Base-by-base conservation (phyloP, 23 tunicate genomes). In the Clavelina lepadiformis region DNA sequence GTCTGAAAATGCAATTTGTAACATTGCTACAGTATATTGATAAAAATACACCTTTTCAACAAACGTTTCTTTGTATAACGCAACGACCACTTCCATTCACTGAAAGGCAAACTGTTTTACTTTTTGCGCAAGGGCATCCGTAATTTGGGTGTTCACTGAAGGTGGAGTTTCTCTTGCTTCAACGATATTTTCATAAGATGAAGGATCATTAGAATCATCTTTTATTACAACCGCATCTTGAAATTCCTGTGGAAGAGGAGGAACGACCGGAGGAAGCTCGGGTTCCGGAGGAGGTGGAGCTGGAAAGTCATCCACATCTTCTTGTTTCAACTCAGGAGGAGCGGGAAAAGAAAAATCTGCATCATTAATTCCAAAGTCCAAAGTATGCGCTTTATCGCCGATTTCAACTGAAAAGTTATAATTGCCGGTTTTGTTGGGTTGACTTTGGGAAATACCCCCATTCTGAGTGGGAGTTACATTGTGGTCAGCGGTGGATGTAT, bases 241-340 rank as follows among this genome's bases (percentile, higher is more conserved):
- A 56, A 68, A 86, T 35, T 77, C 85, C 58, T 86, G 68, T 33
- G 95, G 95, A 41, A 78, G 68, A 25, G 95, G 95, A 7, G 91
- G 91, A 23, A 82, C 41, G 1, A 57, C 67, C 5, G 91, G 91
- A n/a, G 73, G 56, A 0, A 29, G 28, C 2, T 71, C 73, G 6
- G 46, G 37, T 19, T 63, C 30, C 4, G 72, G 44, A 3, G 81
- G 81, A 3, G 85, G 95, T 13, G 93, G 83, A 3, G 75, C 60
- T 4, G 79, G 84, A 3, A 65, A 47, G 29, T 68, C 47, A 0
- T 58, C 59, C 8, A 56, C 18, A 27, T 24, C 29, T 20, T 0
- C 67, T 11, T n/a, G 61, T n/a, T n/a, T n/a, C n/a, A n/a, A n/a
- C n/a, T n/a, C 45, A 0, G 81, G 81, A 44, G 81, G 68, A 6